Conservation (phyloP, 2,797 vertebrate species). For the Austrolebias charrua region DNA sequence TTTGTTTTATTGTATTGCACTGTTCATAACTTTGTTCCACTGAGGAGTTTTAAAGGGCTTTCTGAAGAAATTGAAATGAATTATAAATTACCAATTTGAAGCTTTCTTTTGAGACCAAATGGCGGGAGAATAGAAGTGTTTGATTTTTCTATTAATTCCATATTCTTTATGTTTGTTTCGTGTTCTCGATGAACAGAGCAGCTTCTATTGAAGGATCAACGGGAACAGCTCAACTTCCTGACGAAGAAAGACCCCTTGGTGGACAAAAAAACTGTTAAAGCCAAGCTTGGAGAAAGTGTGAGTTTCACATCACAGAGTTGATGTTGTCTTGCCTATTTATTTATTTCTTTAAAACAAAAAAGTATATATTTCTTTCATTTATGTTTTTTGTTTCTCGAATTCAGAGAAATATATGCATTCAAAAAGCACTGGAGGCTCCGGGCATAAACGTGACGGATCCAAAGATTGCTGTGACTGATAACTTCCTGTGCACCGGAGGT, state of each 20-base stretch:
- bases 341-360: background rate
- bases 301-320: slow-evolving; percentile 27
- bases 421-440: slow-evolving; percentile 21
- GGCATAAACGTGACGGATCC: slow-evolving; percentile 26
- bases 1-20: no score
- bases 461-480: slow-evolving; percentile 57
- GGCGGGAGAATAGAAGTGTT: no score
- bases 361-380: no score
- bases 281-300: slow-evolving; percentile 55
- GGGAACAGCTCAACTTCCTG: slow-evolving; percentile 59
- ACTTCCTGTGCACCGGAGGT: slow-evolving; percentile 73
- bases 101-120: no score
- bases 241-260: accelerated
- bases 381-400: background rate
- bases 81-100: no score
- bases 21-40: no score
- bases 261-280: slow-evolving; percentile 27
- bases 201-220: slow-evolving; percentile 35
- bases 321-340: background rate
- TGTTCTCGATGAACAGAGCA: slow-evolving; percentile 46
- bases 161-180: background rate
- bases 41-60: no score
- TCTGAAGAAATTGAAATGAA: no score
- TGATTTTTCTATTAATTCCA: no score
- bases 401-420: slow-evolving; percentile 62